Evolutionary conservation across 1,140 invertebrate species (phyloP).

Genomic region (Arion vulgaris): DNA sequence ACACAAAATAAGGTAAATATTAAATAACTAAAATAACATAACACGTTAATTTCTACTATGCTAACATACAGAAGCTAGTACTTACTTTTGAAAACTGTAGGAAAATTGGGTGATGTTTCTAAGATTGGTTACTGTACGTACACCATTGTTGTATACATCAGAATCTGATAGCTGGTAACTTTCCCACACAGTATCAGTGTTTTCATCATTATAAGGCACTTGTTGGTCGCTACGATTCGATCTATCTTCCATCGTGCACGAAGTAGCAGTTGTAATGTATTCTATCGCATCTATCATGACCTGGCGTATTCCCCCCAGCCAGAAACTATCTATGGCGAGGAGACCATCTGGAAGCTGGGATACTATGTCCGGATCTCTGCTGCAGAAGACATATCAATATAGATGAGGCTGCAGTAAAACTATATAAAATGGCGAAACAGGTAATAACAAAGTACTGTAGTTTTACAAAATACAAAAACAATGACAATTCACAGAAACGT

Average conservation of each 20-base stretch:
- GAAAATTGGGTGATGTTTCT: background rate
- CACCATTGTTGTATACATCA: background rate
- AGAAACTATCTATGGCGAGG: conserved; percentile 48
- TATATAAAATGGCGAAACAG: no score
- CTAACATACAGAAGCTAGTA: no score
- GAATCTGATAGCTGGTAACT: background rate
- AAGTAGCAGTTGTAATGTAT: conserved; percentile 24
- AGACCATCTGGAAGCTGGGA: conserved; percentile 44
- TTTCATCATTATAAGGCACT: conserved; percentile 5
- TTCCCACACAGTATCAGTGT: background rate
- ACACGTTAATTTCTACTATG: no score
- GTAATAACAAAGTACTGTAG: no score
- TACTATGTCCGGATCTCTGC: conserved; percentile 17
- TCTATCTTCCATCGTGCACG: background rate
- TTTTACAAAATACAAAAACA: no score
- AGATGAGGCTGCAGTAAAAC: no score
- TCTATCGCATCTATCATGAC: conserved; percentile 31
- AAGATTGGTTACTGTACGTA: background rate
- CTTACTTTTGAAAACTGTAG: background rate
- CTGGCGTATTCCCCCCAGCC: conserved; percentile 36
- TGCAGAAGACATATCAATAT: no score
- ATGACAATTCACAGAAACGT: background rate
- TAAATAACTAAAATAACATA: no score
- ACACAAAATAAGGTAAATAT: no score
- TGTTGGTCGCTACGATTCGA: background rate